Evolutionary conservation across 1,140 invertebrate species (phyloP), one percentile per base, ranked within the genome.

Genomic region (Lanistes nyassanus): DNA sequence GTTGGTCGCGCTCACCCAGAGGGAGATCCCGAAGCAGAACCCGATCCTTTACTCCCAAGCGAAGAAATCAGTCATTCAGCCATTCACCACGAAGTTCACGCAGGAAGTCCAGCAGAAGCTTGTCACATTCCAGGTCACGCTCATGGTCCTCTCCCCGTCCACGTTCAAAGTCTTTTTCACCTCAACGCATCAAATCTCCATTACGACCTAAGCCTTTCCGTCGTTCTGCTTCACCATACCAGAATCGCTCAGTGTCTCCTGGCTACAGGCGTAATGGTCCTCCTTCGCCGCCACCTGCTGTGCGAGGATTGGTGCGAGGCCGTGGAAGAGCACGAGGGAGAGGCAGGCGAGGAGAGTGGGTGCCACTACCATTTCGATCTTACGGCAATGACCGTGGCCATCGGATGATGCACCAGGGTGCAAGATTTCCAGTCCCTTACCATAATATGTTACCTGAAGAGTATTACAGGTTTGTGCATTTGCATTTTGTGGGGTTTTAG

Each of bases 241-340:
- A 60, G 71, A 53, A 56, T n/a, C 70, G 55, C 36, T 75, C 64
- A 26, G 23, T 66, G 64, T 71, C 75, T 31, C 66, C 68, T 11
- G 37, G 37, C 31, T 69, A 65, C 39, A 77, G 88, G 88, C 21
- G 86, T 86, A 78, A 87, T 85, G n/a, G 87, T 86, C 53, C n/a
- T n/a, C n/a, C 85, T 87, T 77, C 86, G 84, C 29, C 89, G 87
- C 65, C 89, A 87, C 42, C 85, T 84, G 74, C 85, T 87, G 75
- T 73, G 39, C 65, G 55, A 80, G 73, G 82, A 83, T 23, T 36
- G 16, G 39, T 62, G 31, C 13, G 70, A 67, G 51, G 68, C 13
- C 53, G 51, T 64, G 42, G 67, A 16, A 39, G 66, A 60, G 76
- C 51, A 88, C 90, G 79, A 84, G 85, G 62, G 82, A 87, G 70